These are phyloP conservation scores for Synanthedon vespiformis DNA, from an alignment of 2,888 invertebrate species.

Conservation along the genomic window DNA sequence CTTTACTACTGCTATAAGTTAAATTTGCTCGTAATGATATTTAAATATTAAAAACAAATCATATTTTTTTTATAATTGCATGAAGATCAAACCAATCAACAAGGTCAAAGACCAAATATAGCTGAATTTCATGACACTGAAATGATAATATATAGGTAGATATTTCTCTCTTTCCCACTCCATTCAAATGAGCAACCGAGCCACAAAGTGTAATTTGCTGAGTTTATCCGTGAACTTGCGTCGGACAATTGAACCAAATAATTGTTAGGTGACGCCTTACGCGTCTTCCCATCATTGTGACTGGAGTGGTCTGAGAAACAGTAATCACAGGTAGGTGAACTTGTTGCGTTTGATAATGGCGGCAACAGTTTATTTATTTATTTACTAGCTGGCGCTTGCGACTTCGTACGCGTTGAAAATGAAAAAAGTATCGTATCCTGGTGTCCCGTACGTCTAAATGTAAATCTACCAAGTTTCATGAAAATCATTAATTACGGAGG, in stretches of 20 bases:
- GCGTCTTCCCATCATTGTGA: constrained; percentile 30
- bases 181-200: background rate
- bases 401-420: no score
- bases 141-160: background rate
- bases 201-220: constrained; percentile 1
- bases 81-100: no score
- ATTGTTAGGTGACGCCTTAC: constrained; percentile 19
- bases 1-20: no score
- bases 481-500: no score
- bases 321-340: background rate
- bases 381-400: no score
- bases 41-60: no score
- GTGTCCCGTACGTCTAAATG: no score
- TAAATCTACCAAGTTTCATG: no score
- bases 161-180: background rate
- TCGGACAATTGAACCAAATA: constrained; percentile 34
- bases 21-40: no score
- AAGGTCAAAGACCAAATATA: background rate
- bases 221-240: constrained; percentile 14
- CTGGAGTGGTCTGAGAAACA: constrained; percentile 6
- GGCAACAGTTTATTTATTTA: no score
- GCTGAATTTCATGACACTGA: background rate
- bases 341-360: background rate
- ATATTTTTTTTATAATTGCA: no score
- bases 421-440: no score